These are phyloP conservation scores for Erpobdella octoculata DNA, from an alignment of 2,888 invertebrate genomes.

Conservation along the genomic window DNA sequence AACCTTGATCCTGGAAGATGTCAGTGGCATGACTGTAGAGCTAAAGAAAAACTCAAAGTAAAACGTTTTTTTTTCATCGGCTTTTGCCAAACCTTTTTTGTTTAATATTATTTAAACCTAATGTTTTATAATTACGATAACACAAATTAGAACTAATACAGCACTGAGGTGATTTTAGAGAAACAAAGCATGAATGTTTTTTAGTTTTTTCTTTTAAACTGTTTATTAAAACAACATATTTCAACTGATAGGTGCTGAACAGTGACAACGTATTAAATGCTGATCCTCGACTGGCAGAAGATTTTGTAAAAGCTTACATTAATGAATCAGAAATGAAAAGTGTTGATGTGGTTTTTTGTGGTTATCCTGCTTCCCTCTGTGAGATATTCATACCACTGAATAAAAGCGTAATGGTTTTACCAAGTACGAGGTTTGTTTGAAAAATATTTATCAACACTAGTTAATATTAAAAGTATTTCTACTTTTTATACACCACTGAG, in stretches of 20 bases:
- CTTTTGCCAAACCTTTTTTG: too few relatives aligned
- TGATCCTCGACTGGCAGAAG: background rate
- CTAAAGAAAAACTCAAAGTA: background rate
- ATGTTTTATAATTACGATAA: too few relatives aligned
- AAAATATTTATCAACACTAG: too few relatives aligned
- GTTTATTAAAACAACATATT: too few relatives aligned
- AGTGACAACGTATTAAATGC: conserved; percentile 19
- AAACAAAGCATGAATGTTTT: too few relatives aligned
- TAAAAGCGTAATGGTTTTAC: conserved; percentile 30
- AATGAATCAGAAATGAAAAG: conserved; percentile 26
- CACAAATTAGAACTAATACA: too few relatives aligned
- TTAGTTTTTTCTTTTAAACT: too few relatives aligned
- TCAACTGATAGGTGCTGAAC: conserved; percentile 25
- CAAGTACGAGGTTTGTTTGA: conserved; percentile 27
- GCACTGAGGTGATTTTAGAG: too few relatives aligned
- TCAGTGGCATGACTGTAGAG: conserved; percentile 12
- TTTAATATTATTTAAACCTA: too few relatives aligned
- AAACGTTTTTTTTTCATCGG: too few relatives aligned
- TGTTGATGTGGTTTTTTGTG: conserved; percentile 32
- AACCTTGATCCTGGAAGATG: conserved; percentile 24
- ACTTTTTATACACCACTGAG: too few relatives aligned
- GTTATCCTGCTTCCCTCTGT: conserved; percentile 31
- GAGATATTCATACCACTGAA: conserved; percentile 31
- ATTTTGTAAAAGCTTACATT: conserved; percentile 26
- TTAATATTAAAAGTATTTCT: too few relatives aligned